Conservation (phyloP, 2,888 invertebrate genomes). For the Agonopterix subpropinquella region DNA sequence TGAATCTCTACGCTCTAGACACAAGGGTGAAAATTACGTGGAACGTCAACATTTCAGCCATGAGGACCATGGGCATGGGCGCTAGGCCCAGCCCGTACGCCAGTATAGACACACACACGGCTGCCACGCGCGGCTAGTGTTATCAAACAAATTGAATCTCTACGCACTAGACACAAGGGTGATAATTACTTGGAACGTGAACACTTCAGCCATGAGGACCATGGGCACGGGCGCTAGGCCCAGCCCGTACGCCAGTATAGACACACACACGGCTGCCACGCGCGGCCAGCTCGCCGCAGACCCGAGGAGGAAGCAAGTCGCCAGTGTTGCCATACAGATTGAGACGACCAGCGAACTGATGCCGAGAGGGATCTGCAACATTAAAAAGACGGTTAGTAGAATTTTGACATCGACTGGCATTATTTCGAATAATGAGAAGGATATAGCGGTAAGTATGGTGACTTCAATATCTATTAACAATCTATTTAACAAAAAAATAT, state of each 20-base stretch:
- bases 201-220: conserved; percentile 56
- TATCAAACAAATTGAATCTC: too few relatives aligned
- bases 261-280: conserved; percentile 39
- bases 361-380: conserved; percentile 40
- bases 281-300: conserved; percentile 36
- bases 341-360: conserved; percentile 44
- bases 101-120: conserved; percentile 44
- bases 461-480: too few relatives aligned
- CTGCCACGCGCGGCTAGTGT: conserved; percentile 24
- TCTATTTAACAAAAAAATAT: too few relatives aligned
- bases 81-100: conserved; percentile 51
- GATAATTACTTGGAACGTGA: conserved; percentile 39
- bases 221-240: conserved; percentile 52
- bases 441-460: too few relatives aligned
- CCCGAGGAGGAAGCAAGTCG: conserved; percentile 39
- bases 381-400: background rate
- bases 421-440: background rate
- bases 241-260: conserved; percentile 48
- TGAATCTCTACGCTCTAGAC: background rate
- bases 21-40: conserved; percentile 24
- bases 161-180: background rate
- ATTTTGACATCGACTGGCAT: background rate
- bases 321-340: conserved; percentile 44
- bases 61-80: conserved; percentile 50
- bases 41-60: conserved; percentile 55